These are phyloP conservation scores for Leptobrachium leishanense DNA, from an alignment of 2,113 vertebrate genomes.

Conservation along the genomic window DNA sequence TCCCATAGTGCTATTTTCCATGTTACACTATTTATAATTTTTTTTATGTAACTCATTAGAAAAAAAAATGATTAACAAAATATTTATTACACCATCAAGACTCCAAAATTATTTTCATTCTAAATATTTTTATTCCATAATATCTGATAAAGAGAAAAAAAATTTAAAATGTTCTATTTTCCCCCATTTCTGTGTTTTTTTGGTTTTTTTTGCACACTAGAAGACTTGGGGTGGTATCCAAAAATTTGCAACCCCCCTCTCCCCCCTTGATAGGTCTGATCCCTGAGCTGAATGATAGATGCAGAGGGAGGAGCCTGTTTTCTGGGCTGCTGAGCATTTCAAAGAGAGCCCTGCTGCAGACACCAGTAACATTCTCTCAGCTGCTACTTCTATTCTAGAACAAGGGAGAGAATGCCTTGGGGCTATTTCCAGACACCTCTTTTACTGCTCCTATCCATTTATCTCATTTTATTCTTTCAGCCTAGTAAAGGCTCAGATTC, in stretches of 20 bases:
- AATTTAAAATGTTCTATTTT: too few relatives aligned
- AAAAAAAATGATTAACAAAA: too few relatives aligned
- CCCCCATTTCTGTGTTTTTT: too few relatives aligned
- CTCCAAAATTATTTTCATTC: too few relatives aligned
- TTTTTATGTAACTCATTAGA: too few relatives aligned
- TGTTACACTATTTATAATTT: too few relatives aligned
- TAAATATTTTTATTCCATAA: too few relatives aligned
- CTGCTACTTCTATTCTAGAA: conserved; percentile 32
- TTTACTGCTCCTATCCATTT: not conserved
- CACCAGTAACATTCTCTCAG: conserved; percentile 19
- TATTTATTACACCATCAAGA: too few relatives aligned
- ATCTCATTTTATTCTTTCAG: conserved; percentile 19
- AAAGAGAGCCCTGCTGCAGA: not conserved
- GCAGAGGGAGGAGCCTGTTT: conserved; percentile 29
- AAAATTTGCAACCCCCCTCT: conserved; percentile 14
- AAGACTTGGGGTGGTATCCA: not conserved
- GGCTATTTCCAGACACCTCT: conserved; percentile 7
- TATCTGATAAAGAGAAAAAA: too few relatives aligned
- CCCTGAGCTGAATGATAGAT: not conserved
- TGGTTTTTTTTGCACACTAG: too few relatives aligned
- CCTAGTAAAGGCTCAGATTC: not conserved
- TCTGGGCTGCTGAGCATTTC: conserved; percentile 4
- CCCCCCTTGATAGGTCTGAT: conserved; percentile 9
- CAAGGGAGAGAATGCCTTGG: conserved; percentile 27
- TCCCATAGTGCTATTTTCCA: too few relatives aligned